phyloP scores from a whole-genome alignment of 92 coral and sea anemone genomes.

The Porites evermanni region DNA sequence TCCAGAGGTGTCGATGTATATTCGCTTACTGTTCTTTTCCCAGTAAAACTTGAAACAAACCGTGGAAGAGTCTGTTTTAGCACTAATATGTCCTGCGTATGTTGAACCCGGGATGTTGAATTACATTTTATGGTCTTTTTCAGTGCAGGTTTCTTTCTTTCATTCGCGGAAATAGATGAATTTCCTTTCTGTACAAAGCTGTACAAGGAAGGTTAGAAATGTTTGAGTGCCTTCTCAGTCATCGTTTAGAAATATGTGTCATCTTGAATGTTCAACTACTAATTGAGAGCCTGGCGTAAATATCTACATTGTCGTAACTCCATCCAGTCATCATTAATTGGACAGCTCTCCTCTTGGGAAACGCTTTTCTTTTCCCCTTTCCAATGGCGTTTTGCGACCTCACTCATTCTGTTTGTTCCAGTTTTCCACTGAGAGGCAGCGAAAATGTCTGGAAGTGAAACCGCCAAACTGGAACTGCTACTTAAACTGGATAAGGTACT shows the following conservation, averaged over 20 bases:
- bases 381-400: not conserved
- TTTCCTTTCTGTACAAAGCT: not conserved
- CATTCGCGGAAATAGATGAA: too few relatives aligned
- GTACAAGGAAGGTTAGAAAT: not conserved
- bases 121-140: too few relatives aligned
- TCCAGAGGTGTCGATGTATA: too few relatives aligned
- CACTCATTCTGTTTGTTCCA: not conserved
- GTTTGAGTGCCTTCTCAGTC: not conserved
- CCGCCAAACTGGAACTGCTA: not conserved
- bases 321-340: conserved; percentile 1
- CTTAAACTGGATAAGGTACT: not conserved
- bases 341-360: not conserved
- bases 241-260: not conserved
- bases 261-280: not conserved
- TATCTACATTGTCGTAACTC: conserved; percentile 15
- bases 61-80: too few relatives aligned
- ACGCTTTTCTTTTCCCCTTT: not conserved
- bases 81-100: too few relatives aligned
- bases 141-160: too few relatives aligned
- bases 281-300: conserved; percentile 10
- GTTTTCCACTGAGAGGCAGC: conserved; percentile 13
- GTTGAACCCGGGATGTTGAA: too few relatives aligned
- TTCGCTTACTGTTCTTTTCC: too few relatives aligned
- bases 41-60: too few relatives aligned
- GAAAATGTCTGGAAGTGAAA: conserved; percentile 17